These are phyloP conservation scores for Pogonognathellus flavescens DNA, from an alignment of 1,140 invertebrate genomes.

Conservation along the genomic window DNA sequence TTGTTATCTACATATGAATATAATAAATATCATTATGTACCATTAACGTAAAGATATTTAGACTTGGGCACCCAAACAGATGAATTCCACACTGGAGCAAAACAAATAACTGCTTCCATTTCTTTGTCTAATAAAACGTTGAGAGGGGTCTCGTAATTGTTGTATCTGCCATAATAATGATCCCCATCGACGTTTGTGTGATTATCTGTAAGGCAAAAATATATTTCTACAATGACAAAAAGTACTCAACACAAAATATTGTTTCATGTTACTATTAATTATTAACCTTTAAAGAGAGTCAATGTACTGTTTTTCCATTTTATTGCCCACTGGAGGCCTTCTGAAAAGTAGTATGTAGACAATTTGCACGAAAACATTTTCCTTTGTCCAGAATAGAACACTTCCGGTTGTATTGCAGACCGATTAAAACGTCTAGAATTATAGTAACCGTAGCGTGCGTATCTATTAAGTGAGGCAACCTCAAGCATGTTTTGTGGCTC, in stretches of 20 bases:
- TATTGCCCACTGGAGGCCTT: slow-evolving; percentile 53
- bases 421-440: neutral
- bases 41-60: slow-evolving; percentile 26
- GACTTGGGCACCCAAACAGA: slow-evolving; percentile 54
- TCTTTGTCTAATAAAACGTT: neutral
- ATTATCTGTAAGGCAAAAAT: neutral
- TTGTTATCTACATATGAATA: neutral
- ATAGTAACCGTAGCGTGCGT: neutral
- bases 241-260: neutral
- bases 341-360: slow-evolving; percentile 51
- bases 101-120: slow-evolving; percentile 53
- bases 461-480: slow-evolving; percentile 5
- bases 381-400: slow-evolving; percentile 42
- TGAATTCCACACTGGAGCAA: slow-evolving; percentile 63
- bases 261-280: neutral
- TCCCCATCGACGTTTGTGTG: neutral
- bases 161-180: neutral
- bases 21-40: neutral
- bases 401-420: neutral
- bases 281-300: slow-evolving; percentile 25
- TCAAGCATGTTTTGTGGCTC: slow-evolving; percentile 52
- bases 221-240: neutral
- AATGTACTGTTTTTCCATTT: slow-evolving; percentile 53
- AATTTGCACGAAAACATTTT: slow-evolving; percentile 23
- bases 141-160: neutral